A percentile compares a stretch with the other conserved stretches of the same genome.
phyloP scores from a whole-genome alignment of 2,888 invertebrate species.

The Tetragonula carbonaria region DNA sequence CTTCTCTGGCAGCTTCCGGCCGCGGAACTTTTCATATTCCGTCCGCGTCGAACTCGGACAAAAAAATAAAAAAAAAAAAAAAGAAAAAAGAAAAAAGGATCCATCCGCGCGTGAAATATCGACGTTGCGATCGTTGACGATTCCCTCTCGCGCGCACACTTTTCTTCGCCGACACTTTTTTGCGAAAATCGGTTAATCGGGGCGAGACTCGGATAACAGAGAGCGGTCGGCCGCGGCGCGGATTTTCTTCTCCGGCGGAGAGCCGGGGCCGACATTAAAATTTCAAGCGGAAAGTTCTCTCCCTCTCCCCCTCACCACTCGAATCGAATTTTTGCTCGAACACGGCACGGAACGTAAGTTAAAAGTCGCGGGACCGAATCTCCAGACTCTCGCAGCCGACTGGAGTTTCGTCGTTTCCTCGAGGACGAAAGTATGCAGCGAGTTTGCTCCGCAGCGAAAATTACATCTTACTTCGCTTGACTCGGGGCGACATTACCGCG shows the following conservation, averaged over 20 bases:
- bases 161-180: no score
- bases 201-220: background rate
- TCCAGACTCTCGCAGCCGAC: background rate
- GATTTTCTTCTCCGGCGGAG: no score
- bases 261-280: background rate
- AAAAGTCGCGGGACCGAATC: background rate
- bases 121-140: background rate
- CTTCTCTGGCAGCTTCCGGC: slow-evolving; percentile 6
- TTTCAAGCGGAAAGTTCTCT: slow-evolving; percentile 7
- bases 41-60: slow-evolving; percentile 4
- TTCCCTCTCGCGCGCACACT: background rate
- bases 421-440: background rate
- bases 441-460: background rate
- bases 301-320: background rate
- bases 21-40: slow-evolving; percentile 23
- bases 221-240: background rate
- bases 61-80: no score
- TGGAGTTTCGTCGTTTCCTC: background rate
- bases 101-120: background rate
- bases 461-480: slow-evolving; percentile 14
- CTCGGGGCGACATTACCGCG: background rate
- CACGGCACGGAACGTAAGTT: background rate
- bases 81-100: slow-evolving; percentile 16
- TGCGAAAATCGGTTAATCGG: slow-evolving; percentile 3
- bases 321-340: slow-evolving; percentile 18